These are phyloP conservation scores for Proteles cristata DNA, from an alignment of 2,113 vertebrate species.

Conservation along the genomic window DNA sequence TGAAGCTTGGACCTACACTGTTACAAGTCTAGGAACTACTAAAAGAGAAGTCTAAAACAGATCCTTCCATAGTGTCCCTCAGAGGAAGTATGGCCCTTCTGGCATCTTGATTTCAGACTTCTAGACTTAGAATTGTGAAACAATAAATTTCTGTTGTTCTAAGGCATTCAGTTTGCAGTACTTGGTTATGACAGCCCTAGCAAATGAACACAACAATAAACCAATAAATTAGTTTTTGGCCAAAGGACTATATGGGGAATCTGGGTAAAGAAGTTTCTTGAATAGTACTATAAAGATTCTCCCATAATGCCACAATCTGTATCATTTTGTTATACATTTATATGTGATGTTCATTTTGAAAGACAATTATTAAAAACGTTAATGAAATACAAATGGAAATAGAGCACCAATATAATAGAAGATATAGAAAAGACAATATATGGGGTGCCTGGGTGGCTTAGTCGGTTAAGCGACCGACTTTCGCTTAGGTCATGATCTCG, in stretches of 20 bases:
- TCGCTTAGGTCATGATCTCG: too few species aligned
- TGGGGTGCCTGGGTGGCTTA: too few species aligned
- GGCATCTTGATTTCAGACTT: not conserved
- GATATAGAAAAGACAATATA: not conserved
- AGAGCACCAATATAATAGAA: not conserved
- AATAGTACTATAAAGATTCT: not conserved
- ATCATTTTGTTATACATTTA: not conserved
- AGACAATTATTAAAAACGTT: not conserved
- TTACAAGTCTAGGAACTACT: not conserved
- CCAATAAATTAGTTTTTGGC: not conserved
- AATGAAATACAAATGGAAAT: not conserved
- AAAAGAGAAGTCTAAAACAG: not conserved
- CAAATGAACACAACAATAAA: not conserved
- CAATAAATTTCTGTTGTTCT: not conserved
- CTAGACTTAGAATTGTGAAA: not conserved
- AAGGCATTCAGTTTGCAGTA: not conserved
- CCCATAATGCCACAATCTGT: not conserved
- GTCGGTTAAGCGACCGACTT: too few species aligned
- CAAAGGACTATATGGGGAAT: not conserved
- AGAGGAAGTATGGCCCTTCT: not conserved
- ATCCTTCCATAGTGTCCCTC: not conserved
- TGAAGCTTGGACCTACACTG: not conserved
- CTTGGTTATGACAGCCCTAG: not conserved
- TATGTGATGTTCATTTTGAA: not conserved
- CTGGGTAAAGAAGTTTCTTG: slow-evolving; percentile 25